phyloP scores from a whole-genome alignment of 2,888 invertebrate species.

The Diarsia brunnea region DNA sequence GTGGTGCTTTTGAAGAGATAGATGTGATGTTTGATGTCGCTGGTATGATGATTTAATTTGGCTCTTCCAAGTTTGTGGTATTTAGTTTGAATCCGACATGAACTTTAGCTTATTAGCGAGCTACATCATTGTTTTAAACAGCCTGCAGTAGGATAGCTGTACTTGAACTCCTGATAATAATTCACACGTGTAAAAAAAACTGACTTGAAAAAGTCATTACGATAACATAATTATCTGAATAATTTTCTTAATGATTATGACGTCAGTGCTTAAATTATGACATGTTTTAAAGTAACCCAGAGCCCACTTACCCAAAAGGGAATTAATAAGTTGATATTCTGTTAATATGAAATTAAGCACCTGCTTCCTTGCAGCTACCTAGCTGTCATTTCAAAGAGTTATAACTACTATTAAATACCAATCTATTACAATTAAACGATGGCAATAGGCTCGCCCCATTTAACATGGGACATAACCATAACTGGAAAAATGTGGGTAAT shows the following conservation, averaged over 20 bases:
- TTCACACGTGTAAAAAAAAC: not conserved
- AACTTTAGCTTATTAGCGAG: not conserved
- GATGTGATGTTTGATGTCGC: constrained; percentile 9
- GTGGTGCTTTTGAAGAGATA: constrained; percentile 9
- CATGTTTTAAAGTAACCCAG: not conserved
- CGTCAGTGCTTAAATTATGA: not conserved
- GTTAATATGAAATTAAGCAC: not conserved
- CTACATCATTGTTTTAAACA: not conserved
- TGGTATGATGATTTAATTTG: not conserved
- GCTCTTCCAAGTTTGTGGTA: not conserved
- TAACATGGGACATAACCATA: too few relatives aligned
- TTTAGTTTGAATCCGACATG: not conserved
- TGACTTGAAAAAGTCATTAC: not conserved
- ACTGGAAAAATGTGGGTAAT: too few relatives aligned
- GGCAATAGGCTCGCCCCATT: too few relatives aligned
- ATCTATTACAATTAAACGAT: not conserved
- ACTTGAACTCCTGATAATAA: not conserved
- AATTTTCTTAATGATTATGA: not conserved
- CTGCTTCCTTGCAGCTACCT: not conserved
- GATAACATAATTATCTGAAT: not conserved
- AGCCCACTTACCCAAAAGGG: not conserved
- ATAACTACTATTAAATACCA: not conserved
- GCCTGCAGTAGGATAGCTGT: not conserved
- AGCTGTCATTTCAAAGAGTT: not conserved
- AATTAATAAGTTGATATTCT: not conserved